Conservation (phyloP, 2,888 invertebrate species). For the Colostygia pectinataria region DNA sequence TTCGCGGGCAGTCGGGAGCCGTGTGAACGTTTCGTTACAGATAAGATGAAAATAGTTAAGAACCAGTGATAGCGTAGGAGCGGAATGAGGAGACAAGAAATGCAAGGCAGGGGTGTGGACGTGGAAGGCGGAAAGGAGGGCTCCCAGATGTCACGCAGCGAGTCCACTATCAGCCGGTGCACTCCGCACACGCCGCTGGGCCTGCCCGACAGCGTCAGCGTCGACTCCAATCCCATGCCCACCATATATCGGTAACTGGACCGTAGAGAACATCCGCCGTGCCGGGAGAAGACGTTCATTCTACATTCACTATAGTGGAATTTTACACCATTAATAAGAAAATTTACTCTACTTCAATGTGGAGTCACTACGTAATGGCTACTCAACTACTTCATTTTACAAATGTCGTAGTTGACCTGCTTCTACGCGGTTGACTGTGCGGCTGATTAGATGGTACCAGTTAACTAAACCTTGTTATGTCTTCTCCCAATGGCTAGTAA, state of each 20-base stretch:
- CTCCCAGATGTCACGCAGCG: constrained; percentile 88
- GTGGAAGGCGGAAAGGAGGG: constrained; percentile 64
- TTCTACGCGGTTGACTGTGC: not conserved
- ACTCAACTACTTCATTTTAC: not conserved
- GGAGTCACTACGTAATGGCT: not conserved
- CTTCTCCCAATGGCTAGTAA: constrained; percentile 64
- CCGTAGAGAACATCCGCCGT: constrained; percentile 37
- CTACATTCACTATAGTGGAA: not conserved
- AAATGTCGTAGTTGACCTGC: not conserved
- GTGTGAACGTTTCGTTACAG: constrained; percentile 69
- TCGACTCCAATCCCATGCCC: constrained; percentile 92
- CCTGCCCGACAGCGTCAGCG: constrained; percentile 89
- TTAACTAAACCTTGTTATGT: constrained; percentile 42
- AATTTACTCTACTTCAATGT: too few species aligned
- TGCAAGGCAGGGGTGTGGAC: constrained; percentile 68
- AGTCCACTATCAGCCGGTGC: constrained; percentile 85
- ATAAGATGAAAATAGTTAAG: constrained; percentile 73
- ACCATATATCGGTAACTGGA: constrained; percentile 93
- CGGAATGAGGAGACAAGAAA: constrained; percentile 71
- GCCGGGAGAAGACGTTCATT: constrained; percentile 56
- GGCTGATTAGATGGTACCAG: not conserved
- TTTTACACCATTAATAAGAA: too few species aligned
- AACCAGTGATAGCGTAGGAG: constrained; percentile 75
- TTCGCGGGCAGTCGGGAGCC: constrained; percentile 55
- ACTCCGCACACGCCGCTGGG: constrained; percentile 77